Evolutionary conservation across 2,888 invertebrate species (phyloP).

Genomic region (Ceriagrion tenellum): DNA sequence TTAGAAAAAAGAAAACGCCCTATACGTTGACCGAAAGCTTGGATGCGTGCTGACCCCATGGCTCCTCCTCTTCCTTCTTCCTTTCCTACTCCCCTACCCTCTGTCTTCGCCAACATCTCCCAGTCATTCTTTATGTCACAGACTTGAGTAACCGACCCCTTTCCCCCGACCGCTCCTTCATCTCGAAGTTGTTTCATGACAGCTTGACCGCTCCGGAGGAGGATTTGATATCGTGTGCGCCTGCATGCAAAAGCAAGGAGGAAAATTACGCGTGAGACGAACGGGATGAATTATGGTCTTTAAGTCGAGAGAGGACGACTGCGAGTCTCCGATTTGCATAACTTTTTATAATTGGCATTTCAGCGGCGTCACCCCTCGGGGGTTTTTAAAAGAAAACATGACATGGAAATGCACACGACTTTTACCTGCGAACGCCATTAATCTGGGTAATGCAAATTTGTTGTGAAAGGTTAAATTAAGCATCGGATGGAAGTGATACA

Average conservation of each 20-base stretch:
- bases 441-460: not conserved
- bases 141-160: constrained; percentile 23
- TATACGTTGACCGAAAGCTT: not conserved
- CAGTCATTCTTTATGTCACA: constrained; percentile 14
- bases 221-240: not conserved
- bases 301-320: constrained; percentile 25
- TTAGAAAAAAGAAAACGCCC: not conserved
- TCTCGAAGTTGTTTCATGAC: constrained; percentile 37
- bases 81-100: not conserved
- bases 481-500: not conserved
- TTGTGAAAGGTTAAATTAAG: not conserved
- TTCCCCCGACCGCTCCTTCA: not conserved
- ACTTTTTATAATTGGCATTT: constrained; percentile 25
- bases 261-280: not conserved
- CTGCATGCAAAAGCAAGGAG: constrained; percentile 7
- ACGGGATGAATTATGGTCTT: not conserved
- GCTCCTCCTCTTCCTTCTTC: not conserved
- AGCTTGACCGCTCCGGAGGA: constrained; percentile 42
- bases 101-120: not conserved
- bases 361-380: not conserved
- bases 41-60: constrained; percentile 30
- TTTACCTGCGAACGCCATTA: not conserved
- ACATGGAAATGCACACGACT: not conserved
- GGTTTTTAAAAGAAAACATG: not conserved
- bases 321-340: not conserved